phyloP scores from a whole-genome alignment of 2,888 invertebrate species.

The Watsonalla binaria region DNA sequence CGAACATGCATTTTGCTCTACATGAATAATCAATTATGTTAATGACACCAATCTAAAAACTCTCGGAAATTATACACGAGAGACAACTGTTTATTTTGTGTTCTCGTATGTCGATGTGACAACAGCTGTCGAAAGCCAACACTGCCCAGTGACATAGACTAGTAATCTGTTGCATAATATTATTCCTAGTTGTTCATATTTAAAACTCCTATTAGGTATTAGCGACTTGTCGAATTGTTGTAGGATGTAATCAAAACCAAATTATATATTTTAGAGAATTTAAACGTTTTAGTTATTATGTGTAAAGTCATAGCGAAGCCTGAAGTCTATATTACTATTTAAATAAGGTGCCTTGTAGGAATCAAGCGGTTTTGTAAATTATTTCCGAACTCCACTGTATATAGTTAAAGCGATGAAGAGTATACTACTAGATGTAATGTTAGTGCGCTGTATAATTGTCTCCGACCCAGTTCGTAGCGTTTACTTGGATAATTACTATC shows the following conservation, averaged over 20 bases:
- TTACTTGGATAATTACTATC: constrained; percentile 55
- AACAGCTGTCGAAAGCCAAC: constrained; percentile 48
- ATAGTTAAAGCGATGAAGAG: constrained; percentile 68
- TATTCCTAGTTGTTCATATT: constrained; percentile 76
- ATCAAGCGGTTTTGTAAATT: constrained; percentile 72
- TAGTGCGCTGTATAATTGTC: constrained; percentile 66
- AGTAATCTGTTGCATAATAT: constrained; percentile 76
- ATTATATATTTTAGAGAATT: constrained; percentile 78
- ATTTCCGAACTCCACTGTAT: constrained; percentile 69
- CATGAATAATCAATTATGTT: constrained; percentile 78
- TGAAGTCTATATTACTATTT: constrained; percentile 74
- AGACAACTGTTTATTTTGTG: constrained; percentile 40
- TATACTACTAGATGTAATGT: constrained; percentile 70
- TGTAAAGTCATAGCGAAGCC: constrained; percentile 75
- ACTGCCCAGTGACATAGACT: constrained; percentile 53
- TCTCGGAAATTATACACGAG: constrained; percentile 48
- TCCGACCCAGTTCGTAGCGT: constrained; percentile 55
- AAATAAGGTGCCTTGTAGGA: constrained; percentile 75
- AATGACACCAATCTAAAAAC: constrained; percentile 65
- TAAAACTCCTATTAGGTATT: constrained; percentile 76
- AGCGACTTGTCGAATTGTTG: constrained; percentile 71
- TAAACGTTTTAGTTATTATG: constrained; percentile 72
- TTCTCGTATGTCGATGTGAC: constrained; percentile 26
- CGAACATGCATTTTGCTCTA: constrained; percentile 68
- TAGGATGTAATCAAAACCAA: constrained; percentile 77